Conservation (phyloP, 2,797 vertebrate genomes). For the Myotis daubentonii region DNA sequence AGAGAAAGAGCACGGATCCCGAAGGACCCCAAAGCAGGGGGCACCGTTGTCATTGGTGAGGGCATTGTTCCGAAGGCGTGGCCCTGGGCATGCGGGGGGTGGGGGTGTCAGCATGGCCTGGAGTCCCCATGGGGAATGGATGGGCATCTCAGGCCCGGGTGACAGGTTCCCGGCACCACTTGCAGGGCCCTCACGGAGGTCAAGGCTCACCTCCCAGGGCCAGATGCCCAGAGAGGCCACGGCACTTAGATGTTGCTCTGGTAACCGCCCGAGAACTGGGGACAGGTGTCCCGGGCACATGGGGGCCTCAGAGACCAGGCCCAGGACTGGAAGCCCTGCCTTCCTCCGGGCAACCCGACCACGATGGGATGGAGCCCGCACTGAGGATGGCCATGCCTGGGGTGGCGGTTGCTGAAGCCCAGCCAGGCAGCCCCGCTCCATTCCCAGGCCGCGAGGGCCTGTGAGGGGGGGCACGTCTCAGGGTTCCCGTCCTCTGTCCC, state of each 20-base stretch:
- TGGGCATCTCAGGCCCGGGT: slow-evolving; percentile 40
- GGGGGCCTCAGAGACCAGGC: not conserved
- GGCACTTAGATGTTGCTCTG: fast-evolving
- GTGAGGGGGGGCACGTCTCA: not conserved
- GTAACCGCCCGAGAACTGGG: fast-evolving
- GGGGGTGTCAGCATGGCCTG: slow-evolving; percentile 33
- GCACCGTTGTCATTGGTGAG: slow-evolving; percentile 53
- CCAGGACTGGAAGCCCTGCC: not conserved
- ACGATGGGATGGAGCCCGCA: no score
- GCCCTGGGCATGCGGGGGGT: not conserved
- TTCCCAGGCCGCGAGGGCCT: not conserved
- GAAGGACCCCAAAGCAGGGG: slow-evolving; percentile 45
- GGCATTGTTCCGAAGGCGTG: not conserved
- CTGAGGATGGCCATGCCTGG: no score
- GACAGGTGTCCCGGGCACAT: not conserved
- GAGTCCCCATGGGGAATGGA: slow-evolving; percentile 11
- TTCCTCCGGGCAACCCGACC: not conserved
- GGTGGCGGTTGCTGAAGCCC: no score
- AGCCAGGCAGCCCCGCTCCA: not conserved
- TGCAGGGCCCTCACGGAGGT: not conserved
- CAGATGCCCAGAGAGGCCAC: not conserved
- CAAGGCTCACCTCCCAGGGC: not conserved
- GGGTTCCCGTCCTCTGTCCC: not conserved
- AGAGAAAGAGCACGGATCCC: not conserved
- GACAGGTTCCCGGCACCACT: not conserved